These are phyloP conservation scores for Trogon melanurus DNA, from an alignment of 2,113 vertebrate species.

Conservation along the genomic window DNA sequence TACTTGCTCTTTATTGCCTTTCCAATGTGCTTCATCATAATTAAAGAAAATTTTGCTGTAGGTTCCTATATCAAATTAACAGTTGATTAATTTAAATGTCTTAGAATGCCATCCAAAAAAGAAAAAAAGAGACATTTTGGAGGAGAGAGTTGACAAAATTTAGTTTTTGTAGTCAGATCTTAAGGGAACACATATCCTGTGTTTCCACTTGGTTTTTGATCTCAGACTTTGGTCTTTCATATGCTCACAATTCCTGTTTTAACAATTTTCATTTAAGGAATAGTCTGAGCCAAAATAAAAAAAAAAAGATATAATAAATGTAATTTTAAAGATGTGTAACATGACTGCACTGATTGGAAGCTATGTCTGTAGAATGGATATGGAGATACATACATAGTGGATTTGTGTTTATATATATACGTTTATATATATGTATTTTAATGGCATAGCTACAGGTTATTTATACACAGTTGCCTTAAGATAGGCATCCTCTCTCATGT, in stretches of 20 bases:
- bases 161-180: background rate
- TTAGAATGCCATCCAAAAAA: background rate
- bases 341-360: background rate
- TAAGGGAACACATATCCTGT: background rate
- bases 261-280: background rate
- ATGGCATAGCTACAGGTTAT: background rate
- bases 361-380: background rate
- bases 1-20: constrained; percentile 47
- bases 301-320: background rate
- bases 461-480: background rate
- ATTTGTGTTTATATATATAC: background rate
- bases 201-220: background rate
- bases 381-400: background rate
- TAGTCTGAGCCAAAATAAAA: background rate
- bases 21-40: background rate
- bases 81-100: background rate
- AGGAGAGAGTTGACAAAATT: background rate
- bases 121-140: rapidly evolving
- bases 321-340: background rate
- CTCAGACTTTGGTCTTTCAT: background rate
- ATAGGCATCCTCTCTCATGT: background rate
- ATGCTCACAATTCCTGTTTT: background rate
- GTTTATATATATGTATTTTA: background rate
- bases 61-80: background rate
- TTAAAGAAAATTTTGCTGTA: background rate